Percentiles rank a stretch among this genome's conserved stretches.
Evolutionary conservation across 37 sponge, comb jelly and placozoan species (phyloP).

Genomic region (Amphimedon queenslandica): DNA sequence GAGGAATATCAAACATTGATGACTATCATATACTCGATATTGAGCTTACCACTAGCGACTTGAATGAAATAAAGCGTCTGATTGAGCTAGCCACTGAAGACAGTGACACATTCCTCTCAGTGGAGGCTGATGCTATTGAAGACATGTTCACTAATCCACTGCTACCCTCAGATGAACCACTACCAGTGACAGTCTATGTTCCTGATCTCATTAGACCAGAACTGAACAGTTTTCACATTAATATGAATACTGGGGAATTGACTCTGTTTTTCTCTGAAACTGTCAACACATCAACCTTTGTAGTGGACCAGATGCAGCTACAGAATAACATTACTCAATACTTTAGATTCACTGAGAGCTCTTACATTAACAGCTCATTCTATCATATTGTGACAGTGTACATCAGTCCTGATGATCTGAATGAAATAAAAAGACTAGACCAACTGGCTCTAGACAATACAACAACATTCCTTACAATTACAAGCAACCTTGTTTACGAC

Average conservation of each 20-base stretch:
- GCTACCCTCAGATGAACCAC: background rate
- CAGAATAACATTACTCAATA: conserved; percentile 38
- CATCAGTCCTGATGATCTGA: conserved; percentile 40
- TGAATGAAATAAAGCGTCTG: conserved; percentile 63
- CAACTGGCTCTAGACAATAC: conserved; percentile 29
- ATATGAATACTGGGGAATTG: conserved; percentile 64
- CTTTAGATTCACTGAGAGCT: conserved; percentile 23
- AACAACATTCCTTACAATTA: conserved; percentile 54
- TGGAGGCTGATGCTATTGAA: conserved; percentile 30
- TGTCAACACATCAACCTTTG: conserved; percentile 43
- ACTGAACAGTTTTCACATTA: conserved; percentile 51
- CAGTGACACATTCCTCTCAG: conserved; percentile 52
- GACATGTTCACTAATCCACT: conserved; percentile 78
- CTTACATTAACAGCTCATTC: conserved; percentile 18
- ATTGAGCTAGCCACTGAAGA: conserved; percentile 37
- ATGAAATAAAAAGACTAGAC: conserved; percentile 69
- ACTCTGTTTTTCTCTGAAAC: conserved; percentile 84
- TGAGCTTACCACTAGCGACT: conserved; percentile 43
- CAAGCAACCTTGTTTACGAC: conserved; percentile 39
- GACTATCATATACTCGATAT: conserved; percentile 54
- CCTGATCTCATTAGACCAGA: conserved; percentile 46
- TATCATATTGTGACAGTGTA: conserved; percentile 28
- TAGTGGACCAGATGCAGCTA: conserved; percentile 49
- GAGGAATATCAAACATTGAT: conserved; percentile 31
- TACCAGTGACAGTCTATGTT: conserved; percentile 21